These are phyloP conservation scores for Ophioninae sp. DNA, from an alignment of 2,888 invertebrate genomes.

Conservation along the genomic window DNA sequence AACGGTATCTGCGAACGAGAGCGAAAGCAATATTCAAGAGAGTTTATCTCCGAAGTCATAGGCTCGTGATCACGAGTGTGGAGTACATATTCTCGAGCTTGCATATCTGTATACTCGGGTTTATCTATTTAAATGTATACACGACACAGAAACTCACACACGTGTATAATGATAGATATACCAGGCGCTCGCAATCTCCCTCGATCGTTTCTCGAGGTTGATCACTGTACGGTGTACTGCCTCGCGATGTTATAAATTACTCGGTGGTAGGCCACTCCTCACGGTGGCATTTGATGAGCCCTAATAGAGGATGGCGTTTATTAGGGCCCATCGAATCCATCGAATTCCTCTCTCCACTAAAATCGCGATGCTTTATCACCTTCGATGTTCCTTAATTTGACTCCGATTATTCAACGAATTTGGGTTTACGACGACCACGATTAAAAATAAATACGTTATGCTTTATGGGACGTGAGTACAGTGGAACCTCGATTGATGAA, in stretches of 20 bases:
- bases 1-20: conserved; percentile 32
- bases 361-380: conserved; percentile 29
- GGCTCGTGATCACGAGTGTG: conserved; percentile 31
- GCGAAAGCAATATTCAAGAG: conserved; percentile 36
- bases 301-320: conserved; percentile 50
- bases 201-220: conserved; percentile 54
- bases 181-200: conserved; percentile 43
- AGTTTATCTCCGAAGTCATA: conserved; percentile 43
- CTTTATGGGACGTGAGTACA: too few species aligned
- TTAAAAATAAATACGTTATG: conserved; percentile 32
- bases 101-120: conserved; percentile 1
- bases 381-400: conserved; percentile 18
- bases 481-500: too few species aligned
- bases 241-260: conserved; percentile 56
- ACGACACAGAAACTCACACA: background rate
- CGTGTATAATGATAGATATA: background rate
- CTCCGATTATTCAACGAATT: conserved; percentile 40
- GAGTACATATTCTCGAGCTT: background rate
- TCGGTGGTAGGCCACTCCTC: conserved; percentile 56
- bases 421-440: conserved; percentile 56
- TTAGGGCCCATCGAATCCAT: too few species aligned
- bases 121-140: background rate
- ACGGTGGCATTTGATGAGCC: conserved; percentile 60
- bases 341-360: background rate
- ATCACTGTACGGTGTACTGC: conserved; percentile 15